Conservation (phyloP, 2,888 invertebrate genomes). For the Macrosoma leucophasiata region DNA sequence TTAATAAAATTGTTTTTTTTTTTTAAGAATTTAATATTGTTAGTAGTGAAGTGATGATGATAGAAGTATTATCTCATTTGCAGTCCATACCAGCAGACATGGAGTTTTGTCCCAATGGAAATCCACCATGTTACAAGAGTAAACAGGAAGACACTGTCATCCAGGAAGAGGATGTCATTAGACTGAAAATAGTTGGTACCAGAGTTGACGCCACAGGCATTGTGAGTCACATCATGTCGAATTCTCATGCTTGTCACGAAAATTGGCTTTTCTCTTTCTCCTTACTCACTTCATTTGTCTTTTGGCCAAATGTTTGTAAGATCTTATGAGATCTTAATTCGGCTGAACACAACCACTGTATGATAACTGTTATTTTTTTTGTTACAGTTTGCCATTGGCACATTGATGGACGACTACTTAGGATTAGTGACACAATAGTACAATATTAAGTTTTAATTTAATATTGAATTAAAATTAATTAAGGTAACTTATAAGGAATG, state of each 20-base stretch:
- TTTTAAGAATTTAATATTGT: no score
- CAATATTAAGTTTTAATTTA: slow-evolving; percentile 20
- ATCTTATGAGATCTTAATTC: no score
- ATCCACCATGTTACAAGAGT: slow-evolving; percentile 98
- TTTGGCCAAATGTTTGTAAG: no score
- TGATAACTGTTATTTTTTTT: slow-evolving; percentile 29
- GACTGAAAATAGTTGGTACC: slow-evolving; percentile 98
- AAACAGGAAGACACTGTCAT: slow-evolving; percentile 99
- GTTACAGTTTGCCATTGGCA: slow-evolving; percentile 98
- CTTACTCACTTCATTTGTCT: no score
- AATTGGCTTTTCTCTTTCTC: not conserved
- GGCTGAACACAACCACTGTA: no score
- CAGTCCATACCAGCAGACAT: slow-evolving; percentile 99
- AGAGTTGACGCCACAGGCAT: slow-evolving; percentile 99
- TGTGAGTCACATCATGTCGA: slow-evolving; percentile 84
- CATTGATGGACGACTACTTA: slow-evolving; percentile 98
- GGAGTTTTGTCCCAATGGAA: slow-evolving; percentile 99
- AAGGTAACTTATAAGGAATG: slow-evolving; percentile 17
- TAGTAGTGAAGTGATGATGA: no score
- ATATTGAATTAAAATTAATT: slow-evolving; percentile 22
- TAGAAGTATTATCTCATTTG: no score
- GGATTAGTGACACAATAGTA: slow-evolving; percentile 80
- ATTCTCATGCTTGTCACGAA: not conserved
- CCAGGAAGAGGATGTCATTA: slow-evolving; percentile 97
- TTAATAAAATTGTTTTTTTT: slow-evolving; percentile 12